Percentiles rank a stretch among this genome's conserved stretches.
Conservation (phyloP, 2,797 vertebrate species). For the Euthynnus affinis region DNA sequence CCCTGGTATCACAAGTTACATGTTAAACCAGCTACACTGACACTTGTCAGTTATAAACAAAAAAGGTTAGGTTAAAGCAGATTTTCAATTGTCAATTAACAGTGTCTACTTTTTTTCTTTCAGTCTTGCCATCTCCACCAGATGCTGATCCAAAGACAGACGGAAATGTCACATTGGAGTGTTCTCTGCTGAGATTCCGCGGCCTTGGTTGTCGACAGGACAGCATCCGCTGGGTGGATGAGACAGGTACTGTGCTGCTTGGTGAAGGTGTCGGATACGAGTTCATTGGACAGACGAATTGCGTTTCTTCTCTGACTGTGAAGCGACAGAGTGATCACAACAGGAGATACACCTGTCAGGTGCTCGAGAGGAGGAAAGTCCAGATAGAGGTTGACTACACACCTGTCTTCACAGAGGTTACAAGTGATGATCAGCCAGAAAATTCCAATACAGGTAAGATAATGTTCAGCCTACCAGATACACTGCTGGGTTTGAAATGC, state of each 20-base stretch:
- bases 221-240: conserved; percentile 32
- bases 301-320: conserved; percentile 27
- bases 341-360: conserved; percentile 51
- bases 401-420: not conserved
- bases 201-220: not conserved
- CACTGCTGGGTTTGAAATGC: not conserved
- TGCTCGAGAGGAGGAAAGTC: accelerated
- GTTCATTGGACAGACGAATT: accelerated
- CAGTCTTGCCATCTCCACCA: too few species aligned
- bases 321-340: not conserved
- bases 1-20: too few species aligned
- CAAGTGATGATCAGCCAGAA: too few species aligned
- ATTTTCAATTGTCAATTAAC: too few species aligned
- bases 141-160: too few species aligned
- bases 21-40: too few species aligned
- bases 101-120: too few species aligned
- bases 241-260: not conserved
- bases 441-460: not conserved
- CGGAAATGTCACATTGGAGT: too few species aligned
- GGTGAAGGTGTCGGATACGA: accelerated
- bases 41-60: too few species aligned
- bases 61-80: too few species aligned
- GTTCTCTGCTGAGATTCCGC: not conserved
- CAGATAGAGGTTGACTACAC: conserved; percentile 29
- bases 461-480: not conserved